Conservation (phyloP, 2,113 vertebrate genomes). For the Istiophorus platypterus region DNA sequence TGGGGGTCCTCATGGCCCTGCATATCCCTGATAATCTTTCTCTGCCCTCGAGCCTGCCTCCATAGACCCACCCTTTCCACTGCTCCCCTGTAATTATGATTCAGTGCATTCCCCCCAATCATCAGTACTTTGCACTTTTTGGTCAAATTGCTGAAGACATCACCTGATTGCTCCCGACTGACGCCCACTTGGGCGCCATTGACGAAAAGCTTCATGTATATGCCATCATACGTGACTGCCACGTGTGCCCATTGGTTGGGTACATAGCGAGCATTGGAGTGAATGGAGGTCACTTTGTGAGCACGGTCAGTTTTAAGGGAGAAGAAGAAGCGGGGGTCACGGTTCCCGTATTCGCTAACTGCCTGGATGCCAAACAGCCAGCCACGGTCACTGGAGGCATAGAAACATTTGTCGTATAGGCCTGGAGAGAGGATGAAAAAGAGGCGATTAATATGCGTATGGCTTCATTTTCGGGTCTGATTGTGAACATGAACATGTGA, state of each 20-base stretch:
- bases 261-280: constrained; percentile 90
- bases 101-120: constrained; percentile 93
- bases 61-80: constrained; percentile 93
- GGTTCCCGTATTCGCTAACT: constrained; percentile 92
- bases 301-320: constrained; percentile 98
- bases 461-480: constrained; percentile 1
- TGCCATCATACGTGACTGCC: constrained; percentile 92
- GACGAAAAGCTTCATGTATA: constrained; percentile 94
- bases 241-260: constrained; percentile 95
- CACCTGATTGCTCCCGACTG: constrained; percentile 93
- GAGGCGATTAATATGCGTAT: constrained; percentile 20
- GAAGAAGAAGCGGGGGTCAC: constrained; percentile 98
- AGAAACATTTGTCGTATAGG: constrained; percentile 99
- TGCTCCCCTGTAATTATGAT: constrained; percentile 94
- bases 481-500: constrained; percentile 2
- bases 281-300: constrained; percentile 93
- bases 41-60: constrained; percentile 91
- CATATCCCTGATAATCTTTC: constrained; percentile 92
- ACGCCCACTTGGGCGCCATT: constrained; percentile 96
- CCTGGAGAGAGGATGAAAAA: constrained; percentile 85
- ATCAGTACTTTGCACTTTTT: constrained; percentile 97
- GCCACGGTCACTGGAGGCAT: constrained; percentile 95
- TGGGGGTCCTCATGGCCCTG: constrained; percentile 83
- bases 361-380: constrained; percentile 97
- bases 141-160: constrained; percentile 94